These are phyloP conservation scores for Thamnaconus septentrionalis DNA, from an alignment of 2,113 vertebrate species.

Conservation along the genomic window DNA sequence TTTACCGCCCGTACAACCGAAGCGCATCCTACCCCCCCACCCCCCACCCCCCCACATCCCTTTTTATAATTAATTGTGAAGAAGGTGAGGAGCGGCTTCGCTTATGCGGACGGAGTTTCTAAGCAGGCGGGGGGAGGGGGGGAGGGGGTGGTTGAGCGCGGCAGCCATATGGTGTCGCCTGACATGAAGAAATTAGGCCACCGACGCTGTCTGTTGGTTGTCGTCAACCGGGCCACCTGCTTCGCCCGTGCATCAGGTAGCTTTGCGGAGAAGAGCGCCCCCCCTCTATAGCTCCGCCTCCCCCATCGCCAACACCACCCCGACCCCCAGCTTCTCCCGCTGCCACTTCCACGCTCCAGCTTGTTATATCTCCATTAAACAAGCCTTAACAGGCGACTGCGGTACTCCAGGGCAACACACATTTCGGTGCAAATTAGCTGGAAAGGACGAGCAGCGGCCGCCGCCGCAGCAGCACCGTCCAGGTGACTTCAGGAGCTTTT, in stretches of 20 bases:
- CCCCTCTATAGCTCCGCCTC: too few species aligned
- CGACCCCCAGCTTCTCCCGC: conserved; percentile 7
- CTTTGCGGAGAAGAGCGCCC: background rate
- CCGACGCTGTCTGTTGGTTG: conserved; percentile 79
- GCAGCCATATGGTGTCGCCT: conserved; percentile 82
- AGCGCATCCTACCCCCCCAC: conserved; percentile 40
- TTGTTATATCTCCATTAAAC: conserved; percentile 55
- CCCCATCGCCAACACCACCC: background rate
- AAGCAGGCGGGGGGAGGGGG: conserved; percentile 75
- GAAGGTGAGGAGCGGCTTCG: conserved; percentile 69
- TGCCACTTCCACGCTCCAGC: conserved; percentile 17
- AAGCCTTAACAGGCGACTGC: conserved; percentile 24
- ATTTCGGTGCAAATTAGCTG: conserved; percentile 39
- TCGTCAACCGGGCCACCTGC: conserved; percentile 77
- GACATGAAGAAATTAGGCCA: conserved; percentile 82
- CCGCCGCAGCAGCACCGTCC: conserved; percentile 20
- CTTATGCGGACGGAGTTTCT: conserved; percentile 70
- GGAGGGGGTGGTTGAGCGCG: conserved; percentile 43
- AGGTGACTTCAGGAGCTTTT: conserved; percentile 32
- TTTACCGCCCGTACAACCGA: conserved; percentile 55
- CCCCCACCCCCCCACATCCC: background rate
- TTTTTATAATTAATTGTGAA: conserved; percentile 78
- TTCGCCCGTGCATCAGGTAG: conserved; percentile 60
- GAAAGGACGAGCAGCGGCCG: conserved; percentile 20
- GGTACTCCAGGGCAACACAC: conserved; percentile 18